phyloP scores from a whole-genome alignment of 2,888 invertebrate genomes.

The Alloplasta piceator region DNA sequence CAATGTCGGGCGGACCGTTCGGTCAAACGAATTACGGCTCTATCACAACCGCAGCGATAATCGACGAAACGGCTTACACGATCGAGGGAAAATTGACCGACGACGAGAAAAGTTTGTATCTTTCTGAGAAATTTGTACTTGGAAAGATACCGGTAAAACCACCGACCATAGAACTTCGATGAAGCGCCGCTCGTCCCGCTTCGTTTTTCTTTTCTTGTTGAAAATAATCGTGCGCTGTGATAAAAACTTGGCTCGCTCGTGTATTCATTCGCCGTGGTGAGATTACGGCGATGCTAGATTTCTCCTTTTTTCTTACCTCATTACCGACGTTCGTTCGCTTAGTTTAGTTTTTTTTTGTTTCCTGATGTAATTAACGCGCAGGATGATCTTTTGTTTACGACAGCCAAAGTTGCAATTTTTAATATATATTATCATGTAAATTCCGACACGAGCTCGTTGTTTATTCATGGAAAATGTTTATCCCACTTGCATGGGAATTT shows the following conservation, averaged over 20 bases:
- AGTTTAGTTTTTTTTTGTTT: neutral
- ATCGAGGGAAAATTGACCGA: constrained; percentile 75
- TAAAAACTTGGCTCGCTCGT: constrained; percentile 22
- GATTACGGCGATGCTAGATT: constrained; percentile 11
- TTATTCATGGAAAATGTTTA: neutral
- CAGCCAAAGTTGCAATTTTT: constrained; percentile 40
- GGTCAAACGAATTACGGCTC: constrained; percentile 68
- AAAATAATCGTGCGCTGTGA: constrained; percentile 49
- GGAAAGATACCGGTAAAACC: constrained; percentile 79
- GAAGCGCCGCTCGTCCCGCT: constrained; percentile 53
- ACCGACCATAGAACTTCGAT: constrained; percentile 78
- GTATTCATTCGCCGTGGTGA: constrained; percentile 10
- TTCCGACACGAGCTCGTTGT: constrained; percentile 11
- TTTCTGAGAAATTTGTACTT: constrained; percentile 74
- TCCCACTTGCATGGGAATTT: constrained; percentile 1
- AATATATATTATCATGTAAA: constrained; percentile 38
- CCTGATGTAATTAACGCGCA: neutral
- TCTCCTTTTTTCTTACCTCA: neutral
- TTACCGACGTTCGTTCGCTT: neutral
- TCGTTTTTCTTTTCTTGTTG: neutral
- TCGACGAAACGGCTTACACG: constrained; percentile 76
- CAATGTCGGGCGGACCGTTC: constrained; percentile 62
- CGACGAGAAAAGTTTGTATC: constrained; percentile 77
- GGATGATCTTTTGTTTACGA: constrained; percentile 3
- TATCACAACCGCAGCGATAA: constrained; percentile 59